Evolutionary conservation across 2,113 vertebrate genomes (phyloP).

Genomic region (Girardinichthys multiradiatus): DNA sequence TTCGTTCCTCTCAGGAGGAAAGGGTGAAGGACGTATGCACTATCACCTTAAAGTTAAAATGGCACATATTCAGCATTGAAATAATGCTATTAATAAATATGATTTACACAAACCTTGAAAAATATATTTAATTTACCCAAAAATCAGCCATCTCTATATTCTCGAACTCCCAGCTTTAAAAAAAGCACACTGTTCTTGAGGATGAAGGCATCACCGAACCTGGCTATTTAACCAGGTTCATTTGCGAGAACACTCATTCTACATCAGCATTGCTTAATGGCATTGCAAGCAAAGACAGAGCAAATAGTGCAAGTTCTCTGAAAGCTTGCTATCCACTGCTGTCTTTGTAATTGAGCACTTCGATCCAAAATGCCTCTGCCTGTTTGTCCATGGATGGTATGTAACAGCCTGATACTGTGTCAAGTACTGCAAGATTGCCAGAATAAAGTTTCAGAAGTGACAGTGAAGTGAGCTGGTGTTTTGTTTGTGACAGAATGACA

Average conservation of each 20-base stretch:
- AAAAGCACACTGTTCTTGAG: no score
- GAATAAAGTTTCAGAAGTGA: background rate
- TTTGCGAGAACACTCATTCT: background rate
- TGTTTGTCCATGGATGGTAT: conserved; percentile 1
- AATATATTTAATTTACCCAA: no score
- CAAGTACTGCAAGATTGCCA: background rate
- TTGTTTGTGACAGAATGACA: background rate
- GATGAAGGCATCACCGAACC: no score
- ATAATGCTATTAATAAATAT: no score
- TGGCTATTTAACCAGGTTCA: background rate
- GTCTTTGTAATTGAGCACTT: background rate
- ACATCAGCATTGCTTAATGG: background rate
- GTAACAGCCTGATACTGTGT: background rate
- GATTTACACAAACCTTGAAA: no score
- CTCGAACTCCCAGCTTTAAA: no score
- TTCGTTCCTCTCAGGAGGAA: no score
- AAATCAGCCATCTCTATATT: no score
- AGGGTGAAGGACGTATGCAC: no score
- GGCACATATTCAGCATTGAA: no score
- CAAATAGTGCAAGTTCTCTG: background rate
- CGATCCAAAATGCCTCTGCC: background rate
- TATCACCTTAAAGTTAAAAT: no score
- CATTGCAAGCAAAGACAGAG: background rate
- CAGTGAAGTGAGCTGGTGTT: background rate
- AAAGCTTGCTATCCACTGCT: background rate